phyloP scores from a whole-genome alignment of 1,140 invertebrate genomes.

The Drosophila rufa region DNA sequence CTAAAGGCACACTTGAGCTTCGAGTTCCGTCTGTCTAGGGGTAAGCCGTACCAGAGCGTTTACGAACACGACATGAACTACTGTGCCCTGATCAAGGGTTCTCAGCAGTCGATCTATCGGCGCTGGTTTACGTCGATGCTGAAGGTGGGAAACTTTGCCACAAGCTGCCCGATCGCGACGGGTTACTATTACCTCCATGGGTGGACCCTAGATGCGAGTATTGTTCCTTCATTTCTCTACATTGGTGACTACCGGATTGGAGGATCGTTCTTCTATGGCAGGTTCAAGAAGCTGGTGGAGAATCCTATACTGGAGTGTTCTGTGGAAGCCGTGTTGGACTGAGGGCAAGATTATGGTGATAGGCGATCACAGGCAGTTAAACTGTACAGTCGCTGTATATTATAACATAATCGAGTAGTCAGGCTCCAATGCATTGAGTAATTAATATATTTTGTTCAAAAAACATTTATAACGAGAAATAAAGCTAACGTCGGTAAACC shows the following conservation, averaged over 20 bases:
- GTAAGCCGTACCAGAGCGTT: slow-evolving; percentile 63
- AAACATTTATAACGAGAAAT: too few species aligned
- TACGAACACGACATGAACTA: slow-evolving; percentile 72
- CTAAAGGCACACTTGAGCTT: slow-evolving; percentile 64
- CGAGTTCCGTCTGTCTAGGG: slow-evolving; percentile 61
- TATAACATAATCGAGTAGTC: background rate
- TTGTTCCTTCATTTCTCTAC: slow-evolving; percentile 68
- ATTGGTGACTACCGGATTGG: slow-evolving; percentile 70
- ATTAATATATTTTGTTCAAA: slow-evolving; percentile 37
- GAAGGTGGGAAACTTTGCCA: slow-evolving; percentile 66
- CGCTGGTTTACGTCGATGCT: slow-evolving; percentile 61
- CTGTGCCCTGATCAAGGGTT: slow-evolving; percentile 57
- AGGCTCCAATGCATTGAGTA: slow-evolving; percentile 13
- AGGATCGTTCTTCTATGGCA: slow-evolving; percentile 57
- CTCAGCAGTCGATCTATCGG: slow-evolving; percentile 59
- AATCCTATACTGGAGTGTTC: slow-evolving; percentile 49
- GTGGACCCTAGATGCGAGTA: slow-evolving; percentile 52
- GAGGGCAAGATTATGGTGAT: background rate
- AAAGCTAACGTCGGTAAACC: too few species aligned
- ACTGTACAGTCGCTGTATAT: too few species aligned
- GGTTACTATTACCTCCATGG: slow-evolving; percentile 67
- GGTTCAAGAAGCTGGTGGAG: slow-evolving; percentile 30
- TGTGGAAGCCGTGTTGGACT: slow-evolving; percentile 50
- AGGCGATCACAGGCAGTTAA: background rate
- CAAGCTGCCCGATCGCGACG: slow-evolving; percentile 58